Percentiles rank a stretch among this genome's conserved stretches.
phyloP scores from a whole-genome alignment of 2,113 vertebrate genomes.

The Malurus alboscapulatus region DNA sequence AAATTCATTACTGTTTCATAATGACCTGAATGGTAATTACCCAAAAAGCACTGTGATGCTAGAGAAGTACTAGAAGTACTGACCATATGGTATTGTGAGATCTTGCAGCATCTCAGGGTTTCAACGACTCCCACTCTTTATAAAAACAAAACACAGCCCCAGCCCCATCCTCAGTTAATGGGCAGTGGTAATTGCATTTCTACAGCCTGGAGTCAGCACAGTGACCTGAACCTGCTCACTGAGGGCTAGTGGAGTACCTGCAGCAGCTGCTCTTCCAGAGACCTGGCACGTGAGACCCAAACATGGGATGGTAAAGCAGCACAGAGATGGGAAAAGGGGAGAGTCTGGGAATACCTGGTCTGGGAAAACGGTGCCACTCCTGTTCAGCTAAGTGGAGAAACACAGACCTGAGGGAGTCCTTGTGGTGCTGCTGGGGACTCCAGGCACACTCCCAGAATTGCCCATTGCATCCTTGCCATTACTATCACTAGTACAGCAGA shows the following conservation, averaged over 20 bases:
- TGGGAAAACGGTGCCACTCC: neutral
- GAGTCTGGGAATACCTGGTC: neutral
- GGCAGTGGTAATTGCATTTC: neutral
- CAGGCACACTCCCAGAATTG: neutral
- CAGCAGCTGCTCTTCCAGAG: neutral
- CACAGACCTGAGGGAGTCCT: neutral
- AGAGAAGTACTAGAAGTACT: neutral
- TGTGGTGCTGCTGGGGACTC: neutral
- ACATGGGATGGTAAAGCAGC: neutral
- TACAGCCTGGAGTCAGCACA: neutral
- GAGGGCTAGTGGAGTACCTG: neutral
- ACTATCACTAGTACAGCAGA: neutral
- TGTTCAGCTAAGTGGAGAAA: neutral
- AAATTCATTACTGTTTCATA: neutral
- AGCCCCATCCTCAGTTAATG: neutral
- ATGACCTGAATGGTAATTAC: slow-evolving; percentile 4
- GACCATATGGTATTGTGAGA: neutral
- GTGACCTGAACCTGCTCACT: neutral
- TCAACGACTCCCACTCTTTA: neutral
- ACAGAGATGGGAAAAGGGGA: neutral
- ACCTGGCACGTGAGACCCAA: rapidly evolving
- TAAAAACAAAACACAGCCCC: neutral
- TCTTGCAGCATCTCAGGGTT: neutral
- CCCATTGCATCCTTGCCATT: neutral
- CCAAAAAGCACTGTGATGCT: neutral